Conservation (phyloP, 2,113 vertebrate species). For the Cochlearius cochlearius region DNA sequence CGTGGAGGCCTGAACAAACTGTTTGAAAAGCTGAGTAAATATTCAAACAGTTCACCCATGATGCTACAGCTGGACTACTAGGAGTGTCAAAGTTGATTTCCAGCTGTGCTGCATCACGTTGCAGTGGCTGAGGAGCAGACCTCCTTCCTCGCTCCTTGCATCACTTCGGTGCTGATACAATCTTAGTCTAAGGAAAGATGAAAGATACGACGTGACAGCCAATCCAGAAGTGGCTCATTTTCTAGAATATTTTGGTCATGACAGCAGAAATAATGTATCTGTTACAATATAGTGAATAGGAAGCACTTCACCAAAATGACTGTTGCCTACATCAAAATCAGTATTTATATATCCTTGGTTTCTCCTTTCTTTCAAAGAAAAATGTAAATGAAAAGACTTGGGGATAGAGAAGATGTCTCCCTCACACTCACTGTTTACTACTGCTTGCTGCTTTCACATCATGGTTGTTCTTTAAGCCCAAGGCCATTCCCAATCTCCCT, state of each 20-base stretch:
- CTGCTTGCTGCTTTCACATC: not conserved
- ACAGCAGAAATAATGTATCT: not conserved
- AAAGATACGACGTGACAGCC: not conserved
- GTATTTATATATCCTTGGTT: not conserved
- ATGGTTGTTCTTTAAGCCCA: not conserved
- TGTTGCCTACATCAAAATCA: not conserved
- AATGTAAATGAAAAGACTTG: constrained; percentile 3
- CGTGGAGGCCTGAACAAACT: not conserved
- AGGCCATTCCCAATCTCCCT: not conserved
- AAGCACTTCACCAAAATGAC: not conserved
- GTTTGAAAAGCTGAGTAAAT: not conserved
- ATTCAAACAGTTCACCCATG: not conserved
- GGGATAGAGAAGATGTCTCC: not conserved
- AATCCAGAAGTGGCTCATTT: not conserved
- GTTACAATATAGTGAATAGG: not conserved
- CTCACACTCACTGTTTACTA: not conserved
- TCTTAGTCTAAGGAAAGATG: not conserved
- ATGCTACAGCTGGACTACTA: not conserved
- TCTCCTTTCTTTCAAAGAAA: constrained; percentile 32
- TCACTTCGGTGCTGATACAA: not conserved
- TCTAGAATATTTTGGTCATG: not conserved
- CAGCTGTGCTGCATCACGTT: not conserved
- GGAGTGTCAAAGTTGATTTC: not conserved
- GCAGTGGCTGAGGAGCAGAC: not conserved
- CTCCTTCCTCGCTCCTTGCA: rapidly evolving